phyloP scores from a whole-genome alignment of 2,797 vertebrate species.

The Tenualosa thibaudeaui region DNA sequence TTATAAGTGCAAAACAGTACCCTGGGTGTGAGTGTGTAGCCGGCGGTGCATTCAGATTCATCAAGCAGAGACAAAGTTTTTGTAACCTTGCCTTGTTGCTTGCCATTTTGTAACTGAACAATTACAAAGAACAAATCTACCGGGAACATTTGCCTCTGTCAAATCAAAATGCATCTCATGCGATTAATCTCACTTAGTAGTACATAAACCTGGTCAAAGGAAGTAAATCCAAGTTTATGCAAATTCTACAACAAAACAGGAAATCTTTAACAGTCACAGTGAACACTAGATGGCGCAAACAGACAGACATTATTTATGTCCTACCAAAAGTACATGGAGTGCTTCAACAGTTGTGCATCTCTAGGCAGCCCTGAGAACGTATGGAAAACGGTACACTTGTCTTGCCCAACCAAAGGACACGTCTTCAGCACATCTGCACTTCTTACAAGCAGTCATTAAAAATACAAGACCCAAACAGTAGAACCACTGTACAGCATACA shows the following conservation, averaged over 20 bases:
- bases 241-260: neutral
- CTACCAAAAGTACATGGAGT: neutral
- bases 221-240: neutral
- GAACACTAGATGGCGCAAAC: neutral
- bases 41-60: too few species aligned
- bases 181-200: too few species aligned
- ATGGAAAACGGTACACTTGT: constrained; percentile 18
- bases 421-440: neutral
- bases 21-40: neutral
- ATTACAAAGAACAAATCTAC: too few species aligned
- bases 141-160: too few species aligned
- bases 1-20: constrained; percentile 9
- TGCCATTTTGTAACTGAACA: too few species aligned
- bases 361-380: constrained; percentile 17
- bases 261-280: neutral
- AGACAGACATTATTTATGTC: neutral
- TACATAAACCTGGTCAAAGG: neutral
- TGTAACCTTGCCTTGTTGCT: too few species aligned
- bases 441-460: neutral
- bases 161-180: too few species aligned
- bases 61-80: too few species aligned
- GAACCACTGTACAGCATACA: neutral
- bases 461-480: neutral
- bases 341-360: constrained; percentile 4
- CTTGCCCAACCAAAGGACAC: neutral